phyloP scores from a whole-genome alignment of 2,888 invertebrate genomes.

The Minunthozetes semirufus region DNA sequence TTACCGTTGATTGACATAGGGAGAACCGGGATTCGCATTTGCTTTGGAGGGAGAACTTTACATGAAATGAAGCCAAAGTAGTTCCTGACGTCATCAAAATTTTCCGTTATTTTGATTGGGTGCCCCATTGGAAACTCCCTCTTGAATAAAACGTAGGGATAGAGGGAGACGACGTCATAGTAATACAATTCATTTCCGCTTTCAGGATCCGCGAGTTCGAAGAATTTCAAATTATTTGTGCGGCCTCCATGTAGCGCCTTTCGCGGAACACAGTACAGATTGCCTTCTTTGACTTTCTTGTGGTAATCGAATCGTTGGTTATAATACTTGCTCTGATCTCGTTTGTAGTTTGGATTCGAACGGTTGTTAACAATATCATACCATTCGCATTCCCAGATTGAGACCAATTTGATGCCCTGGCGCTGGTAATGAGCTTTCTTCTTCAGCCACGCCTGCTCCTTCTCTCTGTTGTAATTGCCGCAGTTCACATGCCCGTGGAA shows the following conservation, averaged over 20 bases:
- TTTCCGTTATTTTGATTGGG: conserved; percentile 40
- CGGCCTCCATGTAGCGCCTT: conserved; percentile 44
- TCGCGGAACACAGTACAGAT: conserved; percentile 15
- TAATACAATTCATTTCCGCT: conserved; percentile 43
- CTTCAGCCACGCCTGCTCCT: too few species aligned
- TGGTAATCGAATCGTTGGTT: background rate
- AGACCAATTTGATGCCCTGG: background rate
- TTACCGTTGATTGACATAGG: conserved; percentile 42
- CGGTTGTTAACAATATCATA: background rate
- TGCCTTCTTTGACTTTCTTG: background rate
- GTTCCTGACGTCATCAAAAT: conserved; percentile 40
- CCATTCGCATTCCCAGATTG: background rate
- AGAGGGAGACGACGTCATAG: conserved; percentile 43
- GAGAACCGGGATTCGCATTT: conserved; percentile 39
- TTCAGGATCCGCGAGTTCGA: conserved; percentile 40
- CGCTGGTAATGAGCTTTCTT: background rate
- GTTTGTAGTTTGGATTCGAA: background rate
- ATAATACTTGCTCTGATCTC: background rate
- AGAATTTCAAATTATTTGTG: conserved; percentile 43
- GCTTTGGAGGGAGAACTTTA: background rate
- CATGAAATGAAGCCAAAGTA: conserved; percentile 45
- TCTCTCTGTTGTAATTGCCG: background rate
- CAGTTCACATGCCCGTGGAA: background rate
- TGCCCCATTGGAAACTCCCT: conserved; percentile 43
- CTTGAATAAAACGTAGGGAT: conserved; percentile 44